A percentile compares a stretch with the other conserved stretches of the same genome.
Conservation (phyloP, 2,888 invertebrate genomes). For the Andricus quercusramuli region DNA sequence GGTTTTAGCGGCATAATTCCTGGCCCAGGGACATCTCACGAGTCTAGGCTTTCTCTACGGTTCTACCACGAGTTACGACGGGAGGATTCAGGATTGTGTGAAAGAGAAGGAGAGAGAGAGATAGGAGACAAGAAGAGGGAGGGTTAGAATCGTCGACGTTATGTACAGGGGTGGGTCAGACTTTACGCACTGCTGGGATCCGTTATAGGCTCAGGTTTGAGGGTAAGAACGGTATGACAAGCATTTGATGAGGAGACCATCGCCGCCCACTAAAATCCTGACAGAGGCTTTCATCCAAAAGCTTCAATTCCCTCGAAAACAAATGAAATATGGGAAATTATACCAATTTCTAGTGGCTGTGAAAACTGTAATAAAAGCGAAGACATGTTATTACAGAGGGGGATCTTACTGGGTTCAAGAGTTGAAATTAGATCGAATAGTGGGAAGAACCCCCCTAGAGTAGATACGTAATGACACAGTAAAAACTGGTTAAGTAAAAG, state of each 20-base stretch:
- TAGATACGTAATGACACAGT: background rate
- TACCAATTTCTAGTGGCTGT: slow-evolving; percentile 8
- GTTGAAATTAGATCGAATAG: background rate
- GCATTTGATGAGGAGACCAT: slow-evolving; percentile 76
- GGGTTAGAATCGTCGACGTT: slow-evolving; percentile 56
- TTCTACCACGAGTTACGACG: slow-evolving; percentile 26
- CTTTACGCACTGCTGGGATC: slow-evolving; percentile 70
- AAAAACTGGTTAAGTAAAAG: too few relatives aligned
- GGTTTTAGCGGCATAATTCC: slow-evolving; percentile 73
- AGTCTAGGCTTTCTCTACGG: slow-evolving; percentile 57
- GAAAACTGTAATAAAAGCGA: slow-evolving; percentile 1
- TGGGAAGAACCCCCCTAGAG: background rate
- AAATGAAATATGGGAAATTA: slow-evolving; percentile 25
- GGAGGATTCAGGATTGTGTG: slow-evolving; percentile 26
- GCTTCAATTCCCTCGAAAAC: slow-evolving; percentile 50
- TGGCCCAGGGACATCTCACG: slow-evolving; percentile 67
- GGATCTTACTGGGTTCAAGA: background rate
- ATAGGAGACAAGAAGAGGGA: slow-evolving; percentile 40
- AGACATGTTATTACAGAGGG: background rate
- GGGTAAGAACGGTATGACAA: slow-evolving; percentile 76
- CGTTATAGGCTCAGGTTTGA: slow-evolving; percentile 67
- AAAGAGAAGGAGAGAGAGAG: slow-evolving; percentile 36
- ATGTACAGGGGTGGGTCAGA: slow-evolving; percentile 68
- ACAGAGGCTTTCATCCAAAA: slow-evolving; percentile 68
- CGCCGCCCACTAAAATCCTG: slow-evolving; percentile 74